Evolutionary conservation across 2,113 vertebrate species (phyloP), one percentile per base, ranked within the genome.

Genomic region (Gavia stellata): DNA sequence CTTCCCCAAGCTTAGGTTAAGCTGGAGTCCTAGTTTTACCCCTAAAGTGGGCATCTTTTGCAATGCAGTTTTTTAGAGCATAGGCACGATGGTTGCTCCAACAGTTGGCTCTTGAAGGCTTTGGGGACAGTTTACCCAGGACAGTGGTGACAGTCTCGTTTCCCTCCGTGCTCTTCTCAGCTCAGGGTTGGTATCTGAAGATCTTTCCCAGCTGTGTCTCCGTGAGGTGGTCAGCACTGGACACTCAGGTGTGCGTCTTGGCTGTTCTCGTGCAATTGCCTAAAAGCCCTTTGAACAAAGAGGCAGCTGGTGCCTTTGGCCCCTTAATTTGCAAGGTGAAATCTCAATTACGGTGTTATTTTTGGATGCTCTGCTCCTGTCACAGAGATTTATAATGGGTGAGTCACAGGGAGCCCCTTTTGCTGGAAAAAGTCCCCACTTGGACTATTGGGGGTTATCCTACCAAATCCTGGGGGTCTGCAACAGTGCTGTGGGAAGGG

Each of bases 401-500:
- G 33, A 59, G 42, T 53, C n/a, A 50, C 42, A 31, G 36, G 29
- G 34, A 88, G 34, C 11, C 26, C 47, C 10, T 81, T 84, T 88
- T 23, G 15, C 52, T 71, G 45, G 0, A 18, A 9, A 78, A 45
- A 7, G 3, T 15, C 4, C 12, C 13, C 40, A 2, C 38, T 42
- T 12, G 34, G 52, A 29, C 45, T 7, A 1, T 29, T 91, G 58
- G 42, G 45, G 25, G 23, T 12, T 56, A 28, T 61, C 18, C 58
- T 38, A 25, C 56, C 15, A 36, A 61, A 80, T 14, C 58, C 62
- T 18, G 33, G 19, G 50, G 62, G 13, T 55, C 73, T 79, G 66
- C 56, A 34, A 2, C 0, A 1, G n/a, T 8, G 17, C 33, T 29
- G 23, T 1, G 0, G 45, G 87, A 45, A 62, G 18, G 75, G 70